phyloP scores from a whole-genome alignment of 2,888 invertebrate genomes.

The Trichopria drosophilae region DNA sequence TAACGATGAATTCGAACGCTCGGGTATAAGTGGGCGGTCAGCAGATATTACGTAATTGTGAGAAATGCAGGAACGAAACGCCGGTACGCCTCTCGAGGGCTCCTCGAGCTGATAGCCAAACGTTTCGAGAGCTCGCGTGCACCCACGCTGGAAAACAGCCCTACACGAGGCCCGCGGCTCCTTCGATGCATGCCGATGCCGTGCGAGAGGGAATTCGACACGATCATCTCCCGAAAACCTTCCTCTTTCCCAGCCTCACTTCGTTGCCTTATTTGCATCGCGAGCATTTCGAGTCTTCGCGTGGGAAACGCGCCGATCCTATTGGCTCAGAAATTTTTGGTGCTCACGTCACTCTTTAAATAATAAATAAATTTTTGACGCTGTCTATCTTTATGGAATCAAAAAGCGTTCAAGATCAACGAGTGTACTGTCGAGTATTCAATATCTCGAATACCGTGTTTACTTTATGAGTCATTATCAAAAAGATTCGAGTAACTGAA shows the following conservation, averaged over 20 bases:
- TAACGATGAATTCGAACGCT: constrained; percentile 49
- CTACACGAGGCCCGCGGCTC: constrained; percentile 19
- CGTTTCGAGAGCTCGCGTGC: constrained; percentile 47
- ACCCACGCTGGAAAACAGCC: constrained; percentile 45
- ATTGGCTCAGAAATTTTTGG: constrained; percentile 36
- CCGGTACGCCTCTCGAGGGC: constrained; percentile 33
- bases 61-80: constrained; percentile 48
- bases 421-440: no score
- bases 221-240: no score
- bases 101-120: constrained; percentile 33
- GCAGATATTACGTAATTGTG: constrained; percentile 50
- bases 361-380: no score
- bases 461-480: no score
- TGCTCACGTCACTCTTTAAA: constrained; percentile 31
- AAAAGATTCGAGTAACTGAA: no score
- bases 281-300: constrained; percentile 31
- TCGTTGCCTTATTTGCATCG: constrained; percentile 41
- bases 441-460: no score
- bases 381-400: no score
- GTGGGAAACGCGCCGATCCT: constrained; percentile 41
- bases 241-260: constrained; percentile 33
- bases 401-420: no score
- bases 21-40: constrained; percentile 33
- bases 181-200: no score
- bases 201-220: constrained; percentile 31